Base-by-base conservation (phyloP, 2,888 invertebrate genomes). In the Tenthredo distinguenda region DNA sequence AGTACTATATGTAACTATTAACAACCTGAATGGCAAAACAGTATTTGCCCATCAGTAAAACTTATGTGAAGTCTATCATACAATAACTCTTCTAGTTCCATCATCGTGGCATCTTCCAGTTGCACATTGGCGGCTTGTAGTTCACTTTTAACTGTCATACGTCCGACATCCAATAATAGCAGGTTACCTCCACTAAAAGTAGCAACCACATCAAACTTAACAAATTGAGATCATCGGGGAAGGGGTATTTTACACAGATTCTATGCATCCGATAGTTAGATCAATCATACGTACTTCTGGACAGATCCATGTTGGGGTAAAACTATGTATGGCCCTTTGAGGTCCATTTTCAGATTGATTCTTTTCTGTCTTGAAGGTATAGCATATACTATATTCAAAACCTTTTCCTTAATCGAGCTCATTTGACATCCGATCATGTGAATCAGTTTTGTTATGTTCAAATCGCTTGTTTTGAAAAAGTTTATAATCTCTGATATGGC, bases 31-130 rank as follows among this genome's bases (percentile, higher is more conserved):
- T 95, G 95, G 87, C 95, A 95, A 87, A 95, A 93, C 10, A 95
- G 91, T 47, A 96, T 95, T 95, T 98, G 97, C 71, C 95, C 94
- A 85, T 96, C 96, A 18, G 95, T 95, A 88, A 97, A 95, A 87
- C 96, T 96, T 1, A 97, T 94, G 87, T 96, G 96, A 81, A 97
- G 94, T 88, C 97, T 94, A 87, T 97, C 97, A 90, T 97, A 98
- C 10, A 97, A 94, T 77, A 96, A 95, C 91, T 97, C 97, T 90
- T 98, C 97, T 84, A 97, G 92, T 94, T 98, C 97, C 95, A 97
- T 97, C 90, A 96, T 96, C 0, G 97, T 97, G 0, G 96, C 96
- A 90, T 97, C 96, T 92, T 97, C 97, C 0, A 96, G 93, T 12
- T 96, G 95, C 81, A 96, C 93, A 87, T 96, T 95, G 0, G 95